Conservation (phyloP, 1,140 invertebrate species). For the Musca vetustissima region DNA sequence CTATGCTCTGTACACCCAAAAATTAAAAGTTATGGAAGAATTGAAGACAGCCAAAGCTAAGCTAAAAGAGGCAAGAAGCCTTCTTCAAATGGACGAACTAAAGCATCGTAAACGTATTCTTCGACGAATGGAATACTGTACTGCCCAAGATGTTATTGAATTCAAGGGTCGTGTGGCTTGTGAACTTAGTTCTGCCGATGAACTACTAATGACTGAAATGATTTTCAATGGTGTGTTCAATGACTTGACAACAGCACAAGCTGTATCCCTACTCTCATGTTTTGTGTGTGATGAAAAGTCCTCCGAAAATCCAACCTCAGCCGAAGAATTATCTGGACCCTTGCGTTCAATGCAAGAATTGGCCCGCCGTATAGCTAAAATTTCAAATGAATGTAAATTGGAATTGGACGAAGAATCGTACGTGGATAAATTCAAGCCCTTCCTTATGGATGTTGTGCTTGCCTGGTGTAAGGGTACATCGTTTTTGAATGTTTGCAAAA, state of each 20-base stretch:
- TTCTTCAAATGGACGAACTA: constrained; percentile 96
- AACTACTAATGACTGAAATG: constrained; percentile 97
- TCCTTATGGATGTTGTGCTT: constrained; percentile 96
- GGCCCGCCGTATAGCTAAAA: constrained; percentile 86
- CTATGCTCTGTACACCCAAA: constrained; percentile 75
- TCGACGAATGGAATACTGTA: constrained; percentile 88
- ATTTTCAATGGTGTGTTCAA: constrained; percentile 97
- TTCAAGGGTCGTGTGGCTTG: constrained; percentile 98
- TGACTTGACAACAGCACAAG: constrained; percentile 78
- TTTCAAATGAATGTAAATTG: constrained; percentile 88
- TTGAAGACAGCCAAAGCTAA: constrained; percentile 72
- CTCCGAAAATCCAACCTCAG: constrained; percentile 77
- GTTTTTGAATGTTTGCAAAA: constrained; percentile 93
- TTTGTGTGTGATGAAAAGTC: constrained; percentile 98
- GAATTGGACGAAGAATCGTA: constrained; percentile 89
- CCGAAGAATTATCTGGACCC: constrained; percentile 78
- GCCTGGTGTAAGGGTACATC: constrained; percentile 92
- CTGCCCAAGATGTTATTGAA: constrained; percentile 92
- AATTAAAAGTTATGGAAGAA: constrained; percentile 66
- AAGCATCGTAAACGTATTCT: constrained; percentile 94
- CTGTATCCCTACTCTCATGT: constrained; percentile 88
- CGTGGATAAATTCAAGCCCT: constrained; percentile 91
- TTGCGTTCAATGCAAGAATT: constrained; percentile 69
- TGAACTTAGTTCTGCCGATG: constrained; percentile 95
- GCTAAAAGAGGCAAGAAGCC: constrained; percentile 85